These are phyloP conservation scores for Lepidochrysops patricia DNA, from an alignment of 2,888 invertebrate species.

Conservation along the genomic window DNA sequence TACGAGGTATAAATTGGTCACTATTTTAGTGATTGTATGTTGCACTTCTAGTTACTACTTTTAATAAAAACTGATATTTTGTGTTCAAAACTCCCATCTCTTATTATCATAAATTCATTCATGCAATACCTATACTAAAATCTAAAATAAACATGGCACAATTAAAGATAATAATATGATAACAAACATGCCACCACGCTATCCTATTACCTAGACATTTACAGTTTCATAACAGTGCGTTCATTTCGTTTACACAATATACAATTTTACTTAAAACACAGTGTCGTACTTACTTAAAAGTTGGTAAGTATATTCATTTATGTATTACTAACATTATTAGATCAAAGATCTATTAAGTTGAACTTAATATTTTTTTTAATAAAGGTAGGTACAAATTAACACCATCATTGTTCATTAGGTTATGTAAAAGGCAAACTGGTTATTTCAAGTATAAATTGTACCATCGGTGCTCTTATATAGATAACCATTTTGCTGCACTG, in stretches of 20 bases:
- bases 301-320: no score
- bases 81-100: neutral
- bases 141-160: conserved; percentile 11
- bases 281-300: no score
- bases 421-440: neutral
- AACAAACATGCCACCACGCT: neutral
- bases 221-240: neutral
- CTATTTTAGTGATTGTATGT: no score
- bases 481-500: neutral
- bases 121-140: neutral
- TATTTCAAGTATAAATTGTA: neutral
- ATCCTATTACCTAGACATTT: neutral
- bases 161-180: neutral
- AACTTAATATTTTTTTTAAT: no score
- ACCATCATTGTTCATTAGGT: no score
- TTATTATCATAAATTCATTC: neutral
- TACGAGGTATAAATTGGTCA: no score
- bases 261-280: neutral
- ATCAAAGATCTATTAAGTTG: no score
- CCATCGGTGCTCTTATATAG: neutral
- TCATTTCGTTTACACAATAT: neutral
- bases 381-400: no score
- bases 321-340: no score
- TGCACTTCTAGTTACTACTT: no score
- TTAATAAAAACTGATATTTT: neutral